Conservation (phyloP, 2,113 vertebrate genomes). For the Chloropsis cyanopogon region DNA sequence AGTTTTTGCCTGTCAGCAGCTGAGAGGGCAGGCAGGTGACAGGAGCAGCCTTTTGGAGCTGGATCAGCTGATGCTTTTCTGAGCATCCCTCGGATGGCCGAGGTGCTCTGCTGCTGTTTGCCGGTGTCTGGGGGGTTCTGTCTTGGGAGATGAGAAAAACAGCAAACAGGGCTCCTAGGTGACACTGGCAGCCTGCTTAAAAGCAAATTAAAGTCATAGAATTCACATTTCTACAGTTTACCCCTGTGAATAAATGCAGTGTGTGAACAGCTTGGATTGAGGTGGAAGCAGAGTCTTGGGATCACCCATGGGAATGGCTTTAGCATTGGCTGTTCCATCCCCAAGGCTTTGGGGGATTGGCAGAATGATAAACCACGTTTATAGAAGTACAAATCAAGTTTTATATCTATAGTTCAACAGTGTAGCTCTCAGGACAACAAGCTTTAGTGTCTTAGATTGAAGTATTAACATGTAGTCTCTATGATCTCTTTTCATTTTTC, state of each 20-base stretch:
- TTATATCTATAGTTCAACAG: background rate
- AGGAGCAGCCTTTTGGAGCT: background rate
- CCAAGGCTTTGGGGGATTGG: background rate
- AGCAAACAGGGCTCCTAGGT: background rate
- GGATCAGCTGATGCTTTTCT: background rate
- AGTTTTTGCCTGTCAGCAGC: background rate
- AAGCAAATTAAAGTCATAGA: background rate
- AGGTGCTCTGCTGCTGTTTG: background rate
- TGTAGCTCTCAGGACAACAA: background rate
- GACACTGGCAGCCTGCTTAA: background rate
- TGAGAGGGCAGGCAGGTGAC: background rate
- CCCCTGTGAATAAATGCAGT: background rate
- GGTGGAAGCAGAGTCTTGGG: background rate
- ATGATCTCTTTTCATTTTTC: background rate
- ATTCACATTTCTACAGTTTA: background rate
- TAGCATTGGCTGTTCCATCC: background rate
- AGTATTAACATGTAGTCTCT: background rate
- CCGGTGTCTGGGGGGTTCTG: background rate
- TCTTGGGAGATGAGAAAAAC: background rate
- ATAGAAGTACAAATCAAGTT: background rate
- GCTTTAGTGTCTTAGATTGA: background rate
- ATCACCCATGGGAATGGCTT: background rate
- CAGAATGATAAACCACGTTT: background rate
- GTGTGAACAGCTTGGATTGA: background rate
- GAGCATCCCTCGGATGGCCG: fast-evolving